Base-by-base conservation (phyloP, 2,888 invertebrate species). In the Entomobrya proxima region DNA sequence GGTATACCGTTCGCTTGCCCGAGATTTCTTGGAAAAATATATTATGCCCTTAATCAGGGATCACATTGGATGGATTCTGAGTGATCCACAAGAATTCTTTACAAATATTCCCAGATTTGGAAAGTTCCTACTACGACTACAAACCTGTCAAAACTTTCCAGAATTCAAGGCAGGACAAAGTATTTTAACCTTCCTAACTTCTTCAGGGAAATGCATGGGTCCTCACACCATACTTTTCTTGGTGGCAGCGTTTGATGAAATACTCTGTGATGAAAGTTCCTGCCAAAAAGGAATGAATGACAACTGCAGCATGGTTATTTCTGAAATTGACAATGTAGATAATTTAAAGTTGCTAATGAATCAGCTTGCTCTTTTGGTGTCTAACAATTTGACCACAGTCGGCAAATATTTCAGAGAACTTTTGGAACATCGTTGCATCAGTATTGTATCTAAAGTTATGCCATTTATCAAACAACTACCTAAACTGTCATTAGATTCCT, bases 31-130 rank as follows among this genome's bases (percentile, higher is more conserved):
- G n/a, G 52, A 75, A n/a, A 52, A 44, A 4, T 21, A 30, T 11
- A 44, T 89, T 3, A 52, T 89, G 27, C 87, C 87, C 2, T 58
- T 86, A 21, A 50, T 89, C 2, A 77, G 76, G 35, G 86, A 88
- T 9, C 81, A 86, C 24, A 85, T 88, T 2, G 88, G 88, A 11
- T 89, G 89, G 89, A 72, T 89, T 21, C 83, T 89, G 37, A 47
- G 76, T 11, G 84, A 86, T 40, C 83, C 87, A 0, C 64, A 64
- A 35, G 88, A 86, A 21, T 88, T 86, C 32, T 87, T 89, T 35
- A 47, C 55, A 4, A 76, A 40, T 72, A 64, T 83, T 2, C 18
- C 67, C 3, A 24, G n/a, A 7, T 80, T 88, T 35, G 86, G 84
- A n/a, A 37, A 67, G 11, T 75, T 88, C 11, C 9, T 89, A 3